A percentile compares a stretch with the other conserved stretches of the same genome.
These are phyloP conservation scores for Pteromalus puparum DNA, from an alignment of 1,140 invertebrate species.

Conservation along the genomic window DNA sequence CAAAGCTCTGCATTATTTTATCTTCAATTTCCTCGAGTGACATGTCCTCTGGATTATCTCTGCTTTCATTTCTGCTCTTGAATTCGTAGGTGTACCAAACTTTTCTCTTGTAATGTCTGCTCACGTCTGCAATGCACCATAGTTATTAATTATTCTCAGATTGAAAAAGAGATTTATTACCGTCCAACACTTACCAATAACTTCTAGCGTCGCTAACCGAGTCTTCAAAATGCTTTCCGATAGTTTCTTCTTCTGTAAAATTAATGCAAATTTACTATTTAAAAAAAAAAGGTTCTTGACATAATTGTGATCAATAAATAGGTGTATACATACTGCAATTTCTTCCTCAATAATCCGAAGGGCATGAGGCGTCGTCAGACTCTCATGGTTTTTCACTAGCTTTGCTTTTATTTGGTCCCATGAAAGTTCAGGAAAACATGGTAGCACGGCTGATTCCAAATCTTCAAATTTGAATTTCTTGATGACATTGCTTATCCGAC, in stretches of 20 bases:
- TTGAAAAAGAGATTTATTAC: not conserved
- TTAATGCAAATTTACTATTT: not conserved
- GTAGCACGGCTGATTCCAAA: conserved; percentile 61
- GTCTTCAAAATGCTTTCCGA: conserved; percentile 51
- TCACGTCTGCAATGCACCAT: conserved; percentile 61
- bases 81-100: conserved; percentile 64
- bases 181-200: conserved; percentile 60
- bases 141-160: conserved; percentile 5
- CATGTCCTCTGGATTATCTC: conserved; percentile 8
- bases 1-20: conserved; percentile 54
- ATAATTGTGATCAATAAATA: conserved; percentile 28
- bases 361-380: conserved; percentile 57
- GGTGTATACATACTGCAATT: conserved; percentile 55
- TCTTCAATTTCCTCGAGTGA: conserved; percentile 51
- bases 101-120: conserved; percentile 63
- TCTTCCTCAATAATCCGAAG: conserved; percentile 53
- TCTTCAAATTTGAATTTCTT: conserved; percentile 68
- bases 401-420: conserved; percentile 59
- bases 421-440: conserved; percentile 64
- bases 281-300: not conserved
- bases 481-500: conserved; percentile 49
- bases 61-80: conserved; percentile 40
- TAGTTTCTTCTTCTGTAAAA: conserved; percentile 54
- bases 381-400: conserved; percentile 61
- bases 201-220: conserved; percentile 58